Base-by-base conservation (phyloP, 2,888 invertebrate genomes). In the Rutpela maculata region DNA sequence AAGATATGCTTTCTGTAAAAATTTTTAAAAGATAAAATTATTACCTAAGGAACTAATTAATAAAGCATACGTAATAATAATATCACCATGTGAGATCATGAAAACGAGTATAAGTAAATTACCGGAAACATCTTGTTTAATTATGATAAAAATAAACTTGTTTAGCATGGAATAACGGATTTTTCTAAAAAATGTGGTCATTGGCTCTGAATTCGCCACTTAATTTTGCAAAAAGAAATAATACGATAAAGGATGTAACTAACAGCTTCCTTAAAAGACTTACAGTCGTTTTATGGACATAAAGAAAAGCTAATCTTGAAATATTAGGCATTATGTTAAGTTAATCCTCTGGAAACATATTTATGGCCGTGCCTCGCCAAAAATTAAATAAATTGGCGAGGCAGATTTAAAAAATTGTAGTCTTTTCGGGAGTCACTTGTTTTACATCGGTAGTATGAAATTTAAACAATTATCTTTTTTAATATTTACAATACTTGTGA, bases 181-280 rank as follows among this genome's bases (percentile, higher is more conserved):
- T 62, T 60, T 60, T 62, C 19, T n/a, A 6, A 31, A n/a, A 62
- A 62, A 31, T 62, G 31, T 62, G 62, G 62, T 62, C 62, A 31
- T 62, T 62, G 62, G 62, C 60, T 60, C 6, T 22, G 12, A 1
- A 60, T 60, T 22, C 43, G 43, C 62, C 9, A 22, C 1, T 22
- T 22, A 4, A 22, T 59, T 7, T 59, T 59, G 59, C 19, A 10
- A 59, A 59, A 15, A 18, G 11, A 59, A 59, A 22, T 59, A 22
- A 59, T 18, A 50, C 15, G 50, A 50, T 50, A 50, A 50, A 50
- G 2, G 0, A n/a, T 12, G 0, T 15, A 43, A 3, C 15, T 1
- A 50, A 7, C 31, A 35, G 31, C 15, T n/a, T 50, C n/a, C 12
- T 50, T 50, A 50, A 50, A n/a, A 50, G n/a, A n/a, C 15, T 50